Evolutionary conservation across 2,113 vertebrate species (phyloP), one percentile per base, ranked within the genome.

Genomic region (Ctenomys sociabilis): DNA sequence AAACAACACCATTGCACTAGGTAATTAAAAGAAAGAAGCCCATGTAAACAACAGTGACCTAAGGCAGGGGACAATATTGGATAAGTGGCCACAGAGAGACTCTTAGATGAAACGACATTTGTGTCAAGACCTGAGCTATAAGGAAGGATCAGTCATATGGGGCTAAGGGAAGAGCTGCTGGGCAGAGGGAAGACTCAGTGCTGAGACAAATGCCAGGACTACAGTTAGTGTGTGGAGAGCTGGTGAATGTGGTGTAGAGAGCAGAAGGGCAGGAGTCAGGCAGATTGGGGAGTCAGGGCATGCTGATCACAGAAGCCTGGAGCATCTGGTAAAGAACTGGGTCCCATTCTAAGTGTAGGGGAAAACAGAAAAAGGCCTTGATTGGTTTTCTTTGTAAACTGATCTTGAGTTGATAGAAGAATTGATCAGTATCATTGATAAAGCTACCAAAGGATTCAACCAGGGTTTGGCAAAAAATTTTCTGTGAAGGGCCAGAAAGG

Each of bases 251-350:
- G 75, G 16, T 4, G 1, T 1, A 0, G 26, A 35, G 73, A 89
- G 61, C 10, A 12, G 14, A 43, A 83, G 32, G 5, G 26, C 1
- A 1, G 16, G 14, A 54, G 45, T 28, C 26, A 43, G 78, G 0
- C 4, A 52, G 64, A n/a, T 24, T 17, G 8, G n/a, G 16, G 32
- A n/a, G 35, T 30, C 16, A 4, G 49, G 40, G 24, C 2, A 1
- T 1, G 8, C 6, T 4, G 35, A 21, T 10, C 8, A 19, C 0
- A 0, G 35, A 49, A 78, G 14, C 0, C 35, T 26, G 4, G 1
- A 7, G 19, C 40, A 28, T 10, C 66, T 26, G 19, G 22, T 7
- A 22, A 59, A 28, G 5, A 35, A 52, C 3, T 85, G 35, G 30
- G 1, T 49, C 84, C 63, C 2, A 3, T 75, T 89, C n/a, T 35